Evolutionary conservation across 2,888 invertebrate genomes (phyloP).

Genomic region (Meiosimyza platycephala): DNA sequence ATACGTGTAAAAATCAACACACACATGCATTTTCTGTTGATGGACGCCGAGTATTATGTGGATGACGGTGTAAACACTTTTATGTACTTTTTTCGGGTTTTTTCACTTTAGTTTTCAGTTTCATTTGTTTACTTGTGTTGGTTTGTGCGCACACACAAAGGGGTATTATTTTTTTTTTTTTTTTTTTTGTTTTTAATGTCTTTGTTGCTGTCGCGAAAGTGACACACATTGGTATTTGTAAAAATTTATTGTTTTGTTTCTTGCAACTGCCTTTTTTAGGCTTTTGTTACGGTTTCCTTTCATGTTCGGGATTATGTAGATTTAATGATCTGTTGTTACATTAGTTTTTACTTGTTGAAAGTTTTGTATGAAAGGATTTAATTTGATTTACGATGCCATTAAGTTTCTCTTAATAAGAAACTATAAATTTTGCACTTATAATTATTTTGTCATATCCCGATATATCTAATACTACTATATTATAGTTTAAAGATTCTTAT

Average conservation of each 20-base stretch:
- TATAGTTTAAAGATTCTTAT: no score
- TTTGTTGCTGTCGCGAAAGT: constrained; percentile 22
- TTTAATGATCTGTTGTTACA: no score
- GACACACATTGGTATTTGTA: constrained; percentile 13
- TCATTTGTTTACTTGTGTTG: not conserved
- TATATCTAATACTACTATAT: no score
- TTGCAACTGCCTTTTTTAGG: not conserved
- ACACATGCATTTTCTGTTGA: constrained; percentile 26
- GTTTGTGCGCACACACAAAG: not conserved
- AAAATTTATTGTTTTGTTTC: not conserved
- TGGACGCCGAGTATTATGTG: constrained; percentile 13
- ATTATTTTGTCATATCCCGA: no score
- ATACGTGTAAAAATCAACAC: constrained; percentile 44
- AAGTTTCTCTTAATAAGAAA: no score
- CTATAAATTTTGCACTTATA: no score
- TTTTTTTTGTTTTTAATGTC: constrained; percentile 8
- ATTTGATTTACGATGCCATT: no score
- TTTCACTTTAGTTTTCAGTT: not conserved
- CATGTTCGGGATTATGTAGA: no score
- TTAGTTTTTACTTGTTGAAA: no score
- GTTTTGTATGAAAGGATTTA: no score
- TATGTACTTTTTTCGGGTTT: not conserved
- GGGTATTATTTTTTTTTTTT: not conserved
- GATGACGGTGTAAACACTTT: constrained; percentile 16
- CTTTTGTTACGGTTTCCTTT: no score